Evolutionary conservation across 1,140 invertebrate species (phyloP).

Genomic region (Paraescarpia echinospica): DNA sequence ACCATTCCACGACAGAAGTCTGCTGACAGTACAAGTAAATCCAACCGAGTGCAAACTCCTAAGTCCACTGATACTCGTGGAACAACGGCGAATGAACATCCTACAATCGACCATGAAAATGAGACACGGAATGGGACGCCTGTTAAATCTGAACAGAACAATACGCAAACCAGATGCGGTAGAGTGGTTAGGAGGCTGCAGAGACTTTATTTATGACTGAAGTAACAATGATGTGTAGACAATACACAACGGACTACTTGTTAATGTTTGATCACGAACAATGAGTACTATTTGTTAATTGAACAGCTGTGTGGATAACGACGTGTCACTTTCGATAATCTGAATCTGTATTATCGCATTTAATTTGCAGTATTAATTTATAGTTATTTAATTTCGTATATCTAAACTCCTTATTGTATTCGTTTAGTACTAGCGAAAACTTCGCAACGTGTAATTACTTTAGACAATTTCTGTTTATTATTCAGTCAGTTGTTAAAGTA

Average conservation of each 20-base stretch:
- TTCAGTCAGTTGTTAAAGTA: no score
- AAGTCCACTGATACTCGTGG: not conserved
- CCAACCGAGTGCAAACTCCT: no score
- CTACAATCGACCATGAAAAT: not conserved
- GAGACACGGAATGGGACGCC: no score
- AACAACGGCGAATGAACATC: not conserved
- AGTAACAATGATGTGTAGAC: not conserved
- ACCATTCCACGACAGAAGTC: no score
- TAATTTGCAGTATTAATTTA: not conserved
- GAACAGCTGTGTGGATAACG: no score
- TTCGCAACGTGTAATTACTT: no score
- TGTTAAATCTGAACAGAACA: no score
- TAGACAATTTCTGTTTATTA: no score
- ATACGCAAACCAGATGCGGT: no score
- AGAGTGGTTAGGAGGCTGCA: not conserved
- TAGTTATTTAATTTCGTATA: not conserved
- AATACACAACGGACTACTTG: not conserved
- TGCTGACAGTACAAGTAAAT: no score
- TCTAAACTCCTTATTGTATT: not conserved
- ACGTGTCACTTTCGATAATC: no score
- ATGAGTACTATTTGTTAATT: not conserved
- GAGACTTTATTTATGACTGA: not conserved
- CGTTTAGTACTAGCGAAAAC: no score
- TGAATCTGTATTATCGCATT: not conserved
- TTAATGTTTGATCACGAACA: not conserved